A percentile compares a stretch with the other conserved stretches of the same genome.
These are phyloP conservation scores for Micrasema longulum DNA, from an alignment of 1,140 invertebrate species.

Conservation along the genomic window DNA sequence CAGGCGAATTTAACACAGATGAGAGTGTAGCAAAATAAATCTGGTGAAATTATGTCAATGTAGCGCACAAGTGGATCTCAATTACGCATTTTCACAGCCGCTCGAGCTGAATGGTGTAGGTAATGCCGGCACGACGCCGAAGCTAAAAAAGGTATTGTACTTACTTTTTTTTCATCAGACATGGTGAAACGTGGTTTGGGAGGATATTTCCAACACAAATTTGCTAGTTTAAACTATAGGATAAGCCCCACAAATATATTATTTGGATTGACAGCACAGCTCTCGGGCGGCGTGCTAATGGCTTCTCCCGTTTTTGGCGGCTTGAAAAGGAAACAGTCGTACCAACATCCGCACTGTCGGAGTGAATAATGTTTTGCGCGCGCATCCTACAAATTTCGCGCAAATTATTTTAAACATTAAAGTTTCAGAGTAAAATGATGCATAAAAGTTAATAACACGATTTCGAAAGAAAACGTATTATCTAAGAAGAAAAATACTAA, in stretches of 20 bases:
- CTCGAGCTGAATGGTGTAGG: not conserved
- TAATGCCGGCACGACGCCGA: constrained; percentile 28
- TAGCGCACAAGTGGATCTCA: not conserved
- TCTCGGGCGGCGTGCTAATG: constrained; percentile 47
- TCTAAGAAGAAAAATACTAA: no score
- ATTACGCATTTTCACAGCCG: constrained; percentile 21
- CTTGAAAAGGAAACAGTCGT: constrained; percentile 46
- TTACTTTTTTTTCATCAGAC: constrained; percentile 74
- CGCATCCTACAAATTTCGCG: not conserved
- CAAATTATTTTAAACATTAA: not conserved
- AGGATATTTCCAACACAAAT: constrained; percentile 16
- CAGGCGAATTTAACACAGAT: no score
- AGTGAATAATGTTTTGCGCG: constrained; percentile 10
- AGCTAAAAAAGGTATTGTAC: constrained; percentile 46
- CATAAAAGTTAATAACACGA: no score
- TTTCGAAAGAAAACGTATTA: no score
- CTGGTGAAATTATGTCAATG: no score
- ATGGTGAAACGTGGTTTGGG: constrained; percentile 60
- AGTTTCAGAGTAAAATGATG: no score
- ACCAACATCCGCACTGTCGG: constrained; percentile 30
- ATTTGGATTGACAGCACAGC: constrained; percentile 33
- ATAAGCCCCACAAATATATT: constrained; percentile 29
- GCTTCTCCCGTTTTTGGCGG: constrained; percentile 50
- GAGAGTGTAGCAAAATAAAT: no score
- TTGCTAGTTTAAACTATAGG: not conserved